phyloP scores from a whole-genome alignment of 64 coral and sea anemone species.

The Actinia equina region DNA sequence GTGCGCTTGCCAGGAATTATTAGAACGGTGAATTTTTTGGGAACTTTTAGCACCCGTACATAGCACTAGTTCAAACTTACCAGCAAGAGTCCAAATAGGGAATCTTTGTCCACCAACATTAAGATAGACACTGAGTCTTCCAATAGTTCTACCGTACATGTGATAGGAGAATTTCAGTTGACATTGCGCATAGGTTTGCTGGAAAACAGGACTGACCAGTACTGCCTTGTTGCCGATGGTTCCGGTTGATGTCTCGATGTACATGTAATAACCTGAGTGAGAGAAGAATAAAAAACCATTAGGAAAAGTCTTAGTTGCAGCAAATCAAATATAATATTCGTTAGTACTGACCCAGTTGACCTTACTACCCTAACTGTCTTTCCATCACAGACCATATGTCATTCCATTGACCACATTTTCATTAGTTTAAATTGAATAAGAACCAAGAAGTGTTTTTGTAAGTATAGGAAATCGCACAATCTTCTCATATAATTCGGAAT shows the following conservation, averaged over 20 bases:
- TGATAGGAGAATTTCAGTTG: slow-evolving; percentile 70
- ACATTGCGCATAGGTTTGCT: slow-evolving; percentile 53
- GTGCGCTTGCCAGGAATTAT: no score
- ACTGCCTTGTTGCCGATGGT: slow-evolving; percentile 69
- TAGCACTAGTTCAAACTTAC: slow-evolving; percentile 21
- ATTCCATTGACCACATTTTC: no score
- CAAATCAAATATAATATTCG: no score
- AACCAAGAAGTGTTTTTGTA: no score
- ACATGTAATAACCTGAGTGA: slow-evolving; percentile 76
- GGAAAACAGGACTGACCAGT: slow-evolving; percentile 72
- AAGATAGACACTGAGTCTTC: slow-evolving; percentile 62
- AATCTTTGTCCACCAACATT: slow-evolving; percentile 55
- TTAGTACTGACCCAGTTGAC: no score
- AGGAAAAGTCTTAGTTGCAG: no score
- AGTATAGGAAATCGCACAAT: no score
- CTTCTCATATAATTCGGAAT: no score
- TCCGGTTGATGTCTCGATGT: slow-evolving; percentile 83
- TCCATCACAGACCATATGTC: no score
- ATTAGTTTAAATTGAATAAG: no score
- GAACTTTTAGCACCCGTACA: background rate
- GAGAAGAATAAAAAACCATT: background rate
- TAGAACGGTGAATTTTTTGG: no score
- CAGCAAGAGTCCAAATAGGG: slow-evolving; percentile 51
- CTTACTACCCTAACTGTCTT: no score
- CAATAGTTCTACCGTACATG: slow-evolving; percentile 68